These are phyloP conservation scores for Ochropacha duplaris DNA, from an alignment of 2,888 invertebrate species.

Conservation along the genomic window DNA sequence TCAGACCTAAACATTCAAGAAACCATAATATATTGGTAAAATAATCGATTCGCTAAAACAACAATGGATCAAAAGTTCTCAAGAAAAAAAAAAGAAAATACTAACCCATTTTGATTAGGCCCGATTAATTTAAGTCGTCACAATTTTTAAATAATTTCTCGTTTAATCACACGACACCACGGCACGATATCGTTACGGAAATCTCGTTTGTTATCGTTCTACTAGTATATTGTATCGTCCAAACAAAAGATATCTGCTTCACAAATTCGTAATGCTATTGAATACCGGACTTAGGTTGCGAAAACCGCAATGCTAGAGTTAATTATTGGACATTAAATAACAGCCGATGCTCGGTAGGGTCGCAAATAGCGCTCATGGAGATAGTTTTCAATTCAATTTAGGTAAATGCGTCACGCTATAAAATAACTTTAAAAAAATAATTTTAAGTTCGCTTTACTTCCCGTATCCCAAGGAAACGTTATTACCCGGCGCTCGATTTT, in stretches of 20 bases:
- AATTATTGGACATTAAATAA: neutral
- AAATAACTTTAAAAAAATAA: neutral
- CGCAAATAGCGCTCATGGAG: neutral
- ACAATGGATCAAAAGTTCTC: no score
- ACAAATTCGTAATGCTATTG: neutral
- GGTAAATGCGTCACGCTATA: conserved; percentile 15
- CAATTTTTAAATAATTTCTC: neutral
- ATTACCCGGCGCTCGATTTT: no score
- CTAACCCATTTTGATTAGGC: neutral
- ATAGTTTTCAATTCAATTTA: conserved; percentile 9
- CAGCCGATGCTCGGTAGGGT: no score
- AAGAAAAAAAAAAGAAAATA: neutral
- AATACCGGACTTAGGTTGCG: neutral
- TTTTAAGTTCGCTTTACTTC: no score
- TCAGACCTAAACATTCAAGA: neutral
- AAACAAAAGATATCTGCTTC: neutral
- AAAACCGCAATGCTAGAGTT: neutral
- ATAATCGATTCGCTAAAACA: no score
- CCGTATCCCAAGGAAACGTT: no score
- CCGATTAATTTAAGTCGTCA: neutral
- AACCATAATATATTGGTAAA: no score
- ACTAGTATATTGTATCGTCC: neutral
- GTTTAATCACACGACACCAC: neutral
- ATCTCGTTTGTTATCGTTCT: neutral
- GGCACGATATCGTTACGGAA: neutral